These are phyloP conservation scores for Tridacna crocea DNA, from an alignment of 2,888 invertebrate genomes.

Conservation along the genomic window DNA sequence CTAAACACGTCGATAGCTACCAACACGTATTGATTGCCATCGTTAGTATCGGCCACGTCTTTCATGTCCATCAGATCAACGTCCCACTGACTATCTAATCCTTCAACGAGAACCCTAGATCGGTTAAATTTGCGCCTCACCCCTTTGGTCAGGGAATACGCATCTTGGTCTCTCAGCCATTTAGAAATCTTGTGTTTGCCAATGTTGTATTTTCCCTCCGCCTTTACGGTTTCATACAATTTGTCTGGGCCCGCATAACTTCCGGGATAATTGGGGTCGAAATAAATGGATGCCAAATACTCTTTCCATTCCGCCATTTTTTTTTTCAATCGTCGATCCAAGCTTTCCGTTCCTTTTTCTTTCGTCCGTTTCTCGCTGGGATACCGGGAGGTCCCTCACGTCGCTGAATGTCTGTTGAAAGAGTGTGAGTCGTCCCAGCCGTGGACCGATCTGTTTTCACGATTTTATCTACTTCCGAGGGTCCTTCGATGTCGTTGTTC, in stretches of 20 bases:
- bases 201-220: neutral
- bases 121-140: conserved; percentile 31
- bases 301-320: conserved; percentile 31
- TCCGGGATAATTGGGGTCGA: conserved; percentile 19
- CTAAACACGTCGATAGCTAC: conserved; percentile 19
- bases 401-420: neutral
- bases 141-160: conserved; percentile 37
- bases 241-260: conserved; percentile 28
- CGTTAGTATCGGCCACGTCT: conserved; percentile 27
- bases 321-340: neutral
- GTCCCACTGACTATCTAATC: conserved; percentile 43
- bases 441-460: no score
- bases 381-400: neutral
- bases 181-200: neutral
- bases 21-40: conserved; percentile 30
- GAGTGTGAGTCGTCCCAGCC: no score
- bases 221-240: conserved; percentile 2
- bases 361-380: neutral
- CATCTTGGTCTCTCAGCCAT: conserved; percentile 41
- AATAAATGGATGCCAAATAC: conserved; percentile 17
- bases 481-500: neutral
- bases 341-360: neutral
- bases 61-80: conserved; percentile 38
- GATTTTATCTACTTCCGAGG: neutral
- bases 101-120: conserved; percentile 37